Base-by-base conservation (phyloP, 2,797 vertebrate genomes). In the Octomys mimax region DNA sequence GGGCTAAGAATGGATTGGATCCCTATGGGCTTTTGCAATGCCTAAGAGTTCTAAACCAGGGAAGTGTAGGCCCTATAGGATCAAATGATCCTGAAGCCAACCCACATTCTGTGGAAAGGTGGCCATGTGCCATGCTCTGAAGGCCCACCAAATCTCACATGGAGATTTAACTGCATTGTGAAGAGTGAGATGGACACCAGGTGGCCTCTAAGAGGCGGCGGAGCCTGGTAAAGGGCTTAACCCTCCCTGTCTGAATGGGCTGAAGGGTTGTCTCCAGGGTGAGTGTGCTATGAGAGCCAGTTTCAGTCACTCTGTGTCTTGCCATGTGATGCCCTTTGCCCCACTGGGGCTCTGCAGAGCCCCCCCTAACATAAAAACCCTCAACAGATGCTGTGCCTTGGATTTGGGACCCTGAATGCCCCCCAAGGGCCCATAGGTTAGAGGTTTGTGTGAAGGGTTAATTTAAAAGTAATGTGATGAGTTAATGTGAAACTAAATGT, bases 1-100 rank as follows among this genome's bases (percentile, higher is more conserved):
- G 31, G 26, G 64, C 39, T 26, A 71, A 92, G 89, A 87, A 36
- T 84, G 54, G n/a, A 3, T 92, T 70, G 36, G 68, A 86, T 94
- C 52, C 64, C 52, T 49, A 11, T 86, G 61, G 77, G n/a, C 36
- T 79, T 83, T 86, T 78, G 33, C 16, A 87, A 28, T 73, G 73
- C 73, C 80, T 7, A 49, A 61, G 81, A 68, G 81, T 75, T 87
- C 52, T 39, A 31, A 59, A 31, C 26, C 28, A 31, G 22, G 18
- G 39, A 64, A 80, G 19, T 1, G 16, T 18, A 84, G 49, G 13
- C 5, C 18, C 26, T 13, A 3, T 4, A 39, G 64, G 33, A 62
- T 61, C 59, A 68, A n/a, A 52, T 31, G n/a, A 81, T 10, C 16
- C 46, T 36, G 1, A 33, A 54, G 54, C 1, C 18, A 18, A 21